Evolutionary conservation across 2,113 vertebrate genomes (phyloP), one percentile per base, ranked within the genome.

Genomic region (Piaya cayana): DNA sequence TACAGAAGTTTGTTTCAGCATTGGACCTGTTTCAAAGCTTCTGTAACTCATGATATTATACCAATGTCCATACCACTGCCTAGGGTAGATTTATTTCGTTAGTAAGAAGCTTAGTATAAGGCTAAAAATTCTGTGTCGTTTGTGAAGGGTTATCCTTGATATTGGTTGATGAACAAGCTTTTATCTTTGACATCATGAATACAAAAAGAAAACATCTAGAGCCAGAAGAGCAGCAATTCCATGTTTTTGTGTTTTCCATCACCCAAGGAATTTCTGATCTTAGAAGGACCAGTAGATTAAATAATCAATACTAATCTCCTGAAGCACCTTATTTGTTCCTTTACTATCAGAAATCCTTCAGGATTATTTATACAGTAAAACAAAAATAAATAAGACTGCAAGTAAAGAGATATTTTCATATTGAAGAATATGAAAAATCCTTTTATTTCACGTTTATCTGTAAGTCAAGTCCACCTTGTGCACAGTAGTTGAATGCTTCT

Each of bases 21-120:
- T 36, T 90, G 82, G 72, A 71, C 47, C 53, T 49, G 17, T 86
- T 81, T 92, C 88, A 89, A 83, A 83, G 45, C 78, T 96, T 93
- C 92, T 92, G 58, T 90, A 85, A 90, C 22, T 90, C 75, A 45
- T 81, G 49, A 77, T 92, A 86, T 62, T 36, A 86, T 80, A 67
- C 29, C 69, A 92, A 27, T 49, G 25, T 79, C 67, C 59, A 47
- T 49, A 82, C 76, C 72, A 89, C 88, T 64, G 70, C 78, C 77
- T 70, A 56, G 15, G 25, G 47, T 89, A 52, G 58, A 62, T 91
- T 96, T 94, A 79, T 77, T 18, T 43, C 71, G 53, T 39, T 94
- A 60, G 17, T 64, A 53, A 93, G 83, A 95, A 50, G 27, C 82
- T 93, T 64, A 82, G 37, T 50, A 64, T 25, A 95, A 74, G n/a